Percentiles rank a stretch among this genome's conserved stretches.
These are phyloP conservation scores for Sciurus vulgaris DNA, from an alignment of 2,797 vertebrate genomes.

Conservation along the genomic window DNA sequence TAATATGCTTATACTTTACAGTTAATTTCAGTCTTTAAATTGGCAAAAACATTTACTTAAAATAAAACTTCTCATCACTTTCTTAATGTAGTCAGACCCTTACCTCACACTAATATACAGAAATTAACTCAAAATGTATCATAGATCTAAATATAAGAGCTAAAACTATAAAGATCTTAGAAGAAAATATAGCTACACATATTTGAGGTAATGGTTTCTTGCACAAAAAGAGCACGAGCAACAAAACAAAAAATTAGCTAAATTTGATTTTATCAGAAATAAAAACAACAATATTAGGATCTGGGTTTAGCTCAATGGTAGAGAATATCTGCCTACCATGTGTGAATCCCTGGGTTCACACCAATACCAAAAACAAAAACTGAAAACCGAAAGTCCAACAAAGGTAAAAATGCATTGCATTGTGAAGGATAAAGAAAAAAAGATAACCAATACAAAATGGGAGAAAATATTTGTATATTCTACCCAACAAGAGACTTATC, in stretches of 20 bases:
- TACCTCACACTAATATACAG: neutral
- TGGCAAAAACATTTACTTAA: neutral
- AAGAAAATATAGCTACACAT: neutral
- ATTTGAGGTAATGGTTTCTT: neutral
- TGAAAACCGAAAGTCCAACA: neutral
- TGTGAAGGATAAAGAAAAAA: slow-evolving; percentile 15
- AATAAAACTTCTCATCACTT: neutral
- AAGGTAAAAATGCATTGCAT: neutral
- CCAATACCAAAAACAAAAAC: neutral
- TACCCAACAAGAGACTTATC: neutral
- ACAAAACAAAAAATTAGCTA: neutral
- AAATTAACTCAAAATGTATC: slow-evolving; percentile 2
- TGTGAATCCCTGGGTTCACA: neutral
- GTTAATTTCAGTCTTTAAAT: neutral
- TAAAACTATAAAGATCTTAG: slow-evolving; percentile 22
- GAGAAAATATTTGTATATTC: slow-evolving; percentile 6
- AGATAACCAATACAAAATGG: neutral
- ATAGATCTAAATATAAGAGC: neutral
- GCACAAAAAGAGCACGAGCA: neutral
- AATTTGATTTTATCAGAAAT: neutral
- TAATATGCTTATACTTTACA: neutral
- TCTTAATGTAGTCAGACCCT: neutral
- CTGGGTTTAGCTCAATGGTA: neutral
- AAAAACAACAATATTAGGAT: neutral
- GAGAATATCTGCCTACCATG: neutral